phyloP scores from a whole-genome alignment of 2,797 vertebrate genomes.

The Crocidura indochinensis region DNA sequence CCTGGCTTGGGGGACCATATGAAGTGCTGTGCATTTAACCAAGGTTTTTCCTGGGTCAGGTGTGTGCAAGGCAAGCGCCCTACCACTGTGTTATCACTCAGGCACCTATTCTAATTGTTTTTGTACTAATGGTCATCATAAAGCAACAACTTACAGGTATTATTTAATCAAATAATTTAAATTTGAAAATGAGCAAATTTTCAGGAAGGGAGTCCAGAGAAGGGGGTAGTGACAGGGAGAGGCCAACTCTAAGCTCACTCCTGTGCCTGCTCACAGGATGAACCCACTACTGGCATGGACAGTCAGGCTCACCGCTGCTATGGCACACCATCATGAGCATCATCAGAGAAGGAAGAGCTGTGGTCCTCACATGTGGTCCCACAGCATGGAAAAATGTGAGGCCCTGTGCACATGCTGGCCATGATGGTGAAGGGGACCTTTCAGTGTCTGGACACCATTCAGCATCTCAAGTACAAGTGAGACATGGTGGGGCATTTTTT shows the following conservation, averaged over 20 bases:
- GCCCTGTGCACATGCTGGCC: conserved; percentile 96
- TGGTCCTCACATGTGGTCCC: conserved; percentile 94
- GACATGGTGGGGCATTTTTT: conserved; percentile 47
- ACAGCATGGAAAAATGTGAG: conserved; percentile 98
- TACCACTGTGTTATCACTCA: too few species aligned
- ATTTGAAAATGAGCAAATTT: not conserved
- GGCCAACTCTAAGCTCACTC: not conserved
- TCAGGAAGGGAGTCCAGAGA: not conserved
- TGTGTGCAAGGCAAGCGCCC: too few species aligned
- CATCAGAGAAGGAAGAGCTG: conserved; percentile 95
- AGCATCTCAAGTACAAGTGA: conserved; percentile 98
- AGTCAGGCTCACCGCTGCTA: conserved; percentile 96
- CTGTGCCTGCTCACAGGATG: conserved; percentile 91
- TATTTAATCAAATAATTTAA: too few species aligned
- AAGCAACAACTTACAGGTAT: too few species aligned
- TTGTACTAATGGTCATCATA: too few species aligned
- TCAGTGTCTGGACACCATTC: conserved; percentile 97
- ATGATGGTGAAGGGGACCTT: conserved; percentile 98
- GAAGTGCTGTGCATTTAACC: too few species aligned
- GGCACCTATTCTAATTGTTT: too few species aligned
- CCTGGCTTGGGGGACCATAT: too few species aligned
- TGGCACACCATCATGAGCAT: conserved; percentile 97
- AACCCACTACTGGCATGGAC: conserved; percentile 98
- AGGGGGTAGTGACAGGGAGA: conserved; percentile 45
- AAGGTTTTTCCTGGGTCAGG: too few species aligned